These are phyloP conservation scores for Drosophila neotestacea DNA, from an alignment of 2,888 invertebrate genomes.

Conservation along the genomic window DNA sequence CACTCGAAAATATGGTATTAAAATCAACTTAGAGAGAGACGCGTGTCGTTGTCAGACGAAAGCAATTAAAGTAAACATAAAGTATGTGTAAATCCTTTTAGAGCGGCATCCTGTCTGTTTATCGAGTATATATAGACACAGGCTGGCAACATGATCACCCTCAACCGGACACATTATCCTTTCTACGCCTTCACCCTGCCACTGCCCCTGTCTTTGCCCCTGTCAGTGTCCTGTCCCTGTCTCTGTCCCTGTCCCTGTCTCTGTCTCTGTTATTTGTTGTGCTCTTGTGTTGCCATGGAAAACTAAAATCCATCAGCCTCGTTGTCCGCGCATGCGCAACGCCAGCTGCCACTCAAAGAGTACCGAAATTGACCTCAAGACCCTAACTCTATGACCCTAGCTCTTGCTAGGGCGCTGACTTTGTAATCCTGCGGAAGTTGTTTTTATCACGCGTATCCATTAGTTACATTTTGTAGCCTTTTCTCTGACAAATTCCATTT, in stretches of 20 bases:
- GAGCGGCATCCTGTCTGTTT: constrained; percentile 29
- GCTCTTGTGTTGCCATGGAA: constrained; percentile 40
- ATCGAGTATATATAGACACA: constrained; percentile 11
- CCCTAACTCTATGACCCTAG: constrained; percentile 14
- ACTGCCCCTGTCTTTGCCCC: not conserved
- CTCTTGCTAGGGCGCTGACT: constrained; percentile 36
- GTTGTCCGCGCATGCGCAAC: constrained; percentile 78
- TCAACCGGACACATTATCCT: constrained; percentile 43
- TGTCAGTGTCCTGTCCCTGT: constrained; percentile 8
- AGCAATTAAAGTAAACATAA: constrained; percentile 71
- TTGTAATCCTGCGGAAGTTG: constrained; percentile 78
- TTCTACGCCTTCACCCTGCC: constrained; percentile 28
- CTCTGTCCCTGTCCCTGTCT: not conserved
- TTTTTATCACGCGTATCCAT: constrained; percentile 73
- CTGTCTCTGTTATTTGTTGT: constrained; percentile 25
- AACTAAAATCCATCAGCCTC: constrained; percentile 61
- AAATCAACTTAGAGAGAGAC: constrained; percentile 66
- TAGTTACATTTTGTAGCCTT: constrained; percentile 54
- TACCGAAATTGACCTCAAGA: constrained; percentile 19
- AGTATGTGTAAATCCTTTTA: constrained; percentile 73
- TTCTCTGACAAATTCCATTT: constrained; percentile 26
- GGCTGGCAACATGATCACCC: constrained; percentile 22
- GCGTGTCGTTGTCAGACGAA: constrained; percentile 62
- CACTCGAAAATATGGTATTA: constrained; percentile 55
- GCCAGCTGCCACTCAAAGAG: constrained; percentile 32